Percentiles rank a stretch among this genome's conserved stretches.
Conservation (phyloP, 1,140 invertebrate species). For the Bombus huntii region DNA sequence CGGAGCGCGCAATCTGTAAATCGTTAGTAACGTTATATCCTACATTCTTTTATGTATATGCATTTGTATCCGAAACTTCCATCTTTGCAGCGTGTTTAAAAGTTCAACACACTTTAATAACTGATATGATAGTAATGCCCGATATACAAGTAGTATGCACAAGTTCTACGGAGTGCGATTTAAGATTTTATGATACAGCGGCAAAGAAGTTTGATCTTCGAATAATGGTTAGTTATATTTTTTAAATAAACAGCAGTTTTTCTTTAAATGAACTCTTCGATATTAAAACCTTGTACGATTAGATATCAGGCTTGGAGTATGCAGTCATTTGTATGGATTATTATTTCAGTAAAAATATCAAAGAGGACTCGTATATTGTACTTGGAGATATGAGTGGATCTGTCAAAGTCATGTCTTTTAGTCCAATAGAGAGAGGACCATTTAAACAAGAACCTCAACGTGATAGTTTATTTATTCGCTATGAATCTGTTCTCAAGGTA, state of each 20-base stretch:
- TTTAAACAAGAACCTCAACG: conserved; percentile 85
- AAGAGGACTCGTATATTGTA: conserved; percentile 85
- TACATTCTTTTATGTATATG: not conserved
- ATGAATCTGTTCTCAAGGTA: conserved; percentile 83
- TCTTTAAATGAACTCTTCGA: conserved; percentile 21
- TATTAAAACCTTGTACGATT: conserved; percentile 1
- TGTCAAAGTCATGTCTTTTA: conserved; percentile 85
- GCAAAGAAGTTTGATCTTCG: conserved; percentile 87
- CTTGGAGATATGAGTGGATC: conserved; percentile 87
- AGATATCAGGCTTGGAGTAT: conserved; percentile 75
- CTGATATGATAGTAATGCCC: conserved; percentile 86
- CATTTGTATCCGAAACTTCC: not conserved
- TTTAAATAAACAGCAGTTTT: not conserved
- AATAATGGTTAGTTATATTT: conserved; percentile 73
- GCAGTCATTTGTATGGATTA: conserved; percentile 84
- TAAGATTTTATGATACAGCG: conserved; percentile 88
- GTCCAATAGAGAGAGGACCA: conserved; percentile 83
- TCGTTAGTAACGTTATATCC: conserved; percentile 79
- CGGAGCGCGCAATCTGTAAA: conserved; percentile 84
- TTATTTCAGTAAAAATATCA: conserved; percentile 83
- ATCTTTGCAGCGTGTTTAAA: conserved; percentile 80
- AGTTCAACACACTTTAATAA: conserved; percentile 85
- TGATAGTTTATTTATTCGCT: conserved; percentile 84
- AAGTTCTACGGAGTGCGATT: conserved; percentile 86
- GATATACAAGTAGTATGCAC: conserved; percentile 88